These are phyloP conservation scores for Coluber constrictor DNA, from an alignment of 2,797 vertebrate genomes.

Conservation along the genomic window DNA sequence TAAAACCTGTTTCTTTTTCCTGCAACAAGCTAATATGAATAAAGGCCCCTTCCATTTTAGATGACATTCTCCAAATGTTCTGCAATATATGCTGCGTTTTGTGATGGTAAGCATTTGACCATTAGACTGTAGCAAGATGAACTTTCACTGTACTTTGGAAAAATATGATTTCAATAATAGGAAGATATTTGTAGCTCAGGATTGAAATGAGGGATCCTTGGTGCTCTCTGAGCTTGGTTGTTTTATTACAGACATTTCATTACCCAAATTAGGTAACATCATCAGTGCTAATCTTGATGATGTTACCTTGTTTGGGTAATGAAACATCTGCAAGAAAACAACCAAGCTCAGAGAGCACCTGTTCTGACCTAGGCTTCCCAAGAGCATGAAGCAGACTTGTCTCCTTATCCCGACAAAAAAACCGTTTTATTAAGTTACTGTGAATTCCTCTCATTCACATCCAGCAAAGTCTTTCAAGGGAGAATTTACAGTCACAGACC, in stretches of 20 bases:
- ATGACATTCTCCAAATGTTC: not conserved
- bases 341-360: not conserved
- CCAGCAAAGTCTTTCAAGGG: no score
- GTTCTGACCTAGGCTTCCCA: no score
- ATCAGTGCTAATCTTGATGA: not conserved
- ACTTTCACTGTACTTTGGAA: not conserved
- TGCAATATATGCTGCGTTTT: not conserved
- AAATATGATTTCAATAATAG: not conserved
- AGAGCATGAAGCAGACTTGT: no score
- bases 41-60: not conserved
- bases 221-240: not conserved
- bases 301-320: not conserved
- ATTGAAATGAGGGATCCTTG: not conserved
- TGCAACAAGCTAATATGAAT: not conserved
- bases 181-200: not conserved
- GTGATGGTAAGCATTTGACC: not conserved
- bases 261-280: not conserved
- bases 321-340: not conserved
- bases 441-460: no score
- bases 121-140: not conserved
- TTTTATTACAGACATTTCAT: not conserved
- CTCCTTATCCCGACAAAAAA: no score
- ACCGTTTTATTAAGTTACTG: no score
- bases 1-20: not conserved
- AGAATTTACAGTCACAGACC: no score